Evolutionary conservation across 2,797 vertebrate genomes (phyloP), one percentile per base, ranked within the genome.

Genomic region (Hydrocynus forskahlii): DNA sequence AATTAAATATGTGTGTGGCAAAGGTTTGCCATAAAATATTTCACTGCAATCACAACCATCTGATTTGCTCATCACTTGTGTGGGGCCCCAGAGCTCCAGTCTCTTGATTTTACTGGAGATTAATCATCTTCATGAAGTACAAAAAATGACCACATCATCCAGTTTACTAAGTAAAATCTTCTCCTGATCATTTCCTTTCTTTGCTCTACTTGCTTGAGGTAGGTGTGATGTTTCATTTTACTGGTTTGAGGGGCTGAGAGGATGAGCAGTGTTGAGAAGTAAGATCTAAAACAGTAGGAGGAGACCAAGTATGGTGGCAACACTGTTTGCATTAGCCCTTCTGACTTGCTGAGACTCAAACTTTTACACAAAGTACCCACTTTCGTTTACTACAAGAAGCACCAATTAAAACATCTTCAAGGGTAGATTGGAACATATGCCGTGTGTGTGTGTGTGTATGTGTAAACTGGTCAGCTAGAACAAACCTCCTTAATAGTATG

Each of bases 1-100:
- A 83, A 76, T 75, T 74, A 84, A 40, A 0, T 2, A 79, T 62
- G 81, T 45, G 0, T 2, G 38, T 67, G 59, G 12, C n/a, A 21
- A 12, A 67, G 17, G 7, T 52, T 19, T 4, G 43, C 45, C 57
- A 52, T 7, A 40, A 35, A 40, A 57, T 14, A 59, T 12, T 35
- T 57, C 38, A 5, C 38, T 68, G 23, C 25, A 70, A 38, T 59
- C 54, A 57, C 6, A 45, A 82, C 73, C 80, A 77, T 66, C 68
- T 73, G 68, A 78, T 82, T 9, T 70, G 64, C 12, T 40, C 50
- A 71, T 80, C 59, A 43, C 13, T 7, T 3, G n/a, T 8, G 48
- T 67, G 62, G 45, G 63, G 48, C 35, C 19, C 23, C 59, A 29
- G 17, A 73, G 35, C 54, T 57, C 9, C 14, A 35, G 9, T 57